Conservation (phyloP, 2,888 invertebrate species). For the Chrysolina americana region DNA sequence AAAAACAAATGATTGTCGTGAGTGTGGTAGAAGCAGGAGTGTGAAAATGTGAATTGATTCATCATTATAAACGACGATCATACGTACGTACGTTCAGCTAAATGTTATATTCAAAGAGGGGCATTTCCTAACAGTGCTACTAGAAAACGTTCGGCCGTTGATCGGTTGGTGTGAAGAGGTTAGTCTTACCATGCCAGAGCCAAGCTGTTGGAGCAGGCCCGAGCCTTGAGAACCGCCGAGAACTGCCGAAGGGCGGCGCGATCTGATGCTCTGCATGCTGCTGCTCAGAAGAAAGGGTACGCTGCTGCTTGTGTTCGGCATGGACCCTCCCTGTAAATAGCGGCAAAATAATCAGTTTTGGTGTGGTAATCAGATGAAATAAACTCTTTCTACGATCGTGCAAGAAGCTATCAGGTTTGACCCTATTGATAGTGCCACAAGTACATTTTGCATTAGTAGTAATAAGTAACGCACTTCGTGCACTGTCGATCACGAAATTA, state of each 20-base stretch:
- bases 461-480: too few relatives aligned
- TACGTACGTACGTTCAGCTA: slow-evolving; percentile 71
- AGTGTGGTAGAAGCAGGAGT: slow-evolving; percentile 49
- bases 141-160: slow-evolving; percentile 72
- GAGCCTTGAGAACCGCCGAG: slow-evolving; percentile 79
- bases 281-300: slow-evolving; percentile 88
- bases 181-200: slow-evolving; percentile 95
- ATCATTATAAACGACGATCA: slow-evolving; percentile 32
- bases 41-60: slow-evolving; percentile 36
- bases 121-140: slow-evolving; percentile 80
- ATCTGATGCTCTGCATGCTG: slow-evolving; percentile 83
- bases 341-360: neutral
- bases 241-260: slow-evolving; percentile 82
- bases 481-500: too few relatives aligned
- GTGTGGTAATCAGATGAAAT: neutral
- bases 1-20: slow-evolving; percentile 54
- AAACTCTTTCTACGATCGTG: too few relatives aligned
- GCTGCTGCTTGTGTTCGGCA: slow-evolving; percentile 92
- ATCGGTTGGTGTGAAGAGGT: slow-evolving; percentile 73
- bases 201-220: slow-evolving; percentile 85
- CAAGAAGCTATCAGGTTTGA: too few relatives aligned
- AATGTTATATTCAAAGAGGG: slow-evolving; percentile 83
- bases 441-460: too few relatives aligned
- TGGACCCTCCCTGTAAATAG: slow-evolving; percentile 83
- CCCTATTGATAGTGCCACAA: too few relatives aligned